These are phyloP conservation scores for Euclidia mi DNA, from an alignment of 2,888 invertebrate genomes.

Conservation along the genomic window DNA sequence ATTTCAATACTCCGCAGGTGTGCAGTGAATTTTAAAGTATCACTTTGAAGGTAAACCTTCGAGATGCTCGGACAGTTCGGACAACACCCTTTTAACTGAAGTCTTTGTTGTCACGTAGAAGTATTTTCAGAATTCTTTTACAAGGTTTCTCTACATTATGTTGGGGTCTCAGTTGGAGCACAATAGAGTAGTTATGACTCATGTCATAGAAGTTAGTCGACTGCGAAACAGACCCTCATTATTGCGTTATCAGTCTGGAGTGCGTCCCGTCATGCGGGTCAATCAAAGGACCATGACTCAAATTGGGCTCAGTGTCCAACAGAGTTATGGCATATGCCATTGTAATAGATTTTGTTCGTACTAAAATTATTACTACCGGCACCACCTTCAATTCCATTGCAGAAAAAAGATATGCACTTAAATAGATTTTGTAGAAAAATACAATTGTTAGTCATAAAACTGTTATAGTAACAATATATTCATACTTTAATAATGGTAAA, in stretches of 20 bases:
- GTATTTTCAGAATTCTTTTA: slow-evolving; percentile 42
- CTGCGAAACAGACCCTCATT: slow-evolving; percentile 55
- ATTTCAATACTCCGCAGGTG: slow-evolving; percentile 17
- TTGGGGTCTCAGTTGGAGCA: slow-evolving; percentile 28
- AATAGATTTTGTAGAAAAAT: too few species aligned
- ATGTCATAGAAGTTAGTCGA: slow-evolving; percentile 52
- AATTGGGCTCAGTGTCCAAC: too few species aligned
- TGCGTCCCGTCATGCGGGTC: slow-evolving; percentile 45
- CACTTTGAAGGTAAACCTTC: slow-evolving; percentile 29
- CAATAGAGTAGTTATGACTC: slow-evolving; percentile 50
- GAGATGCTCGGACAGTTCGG: slow-evolving; percentile 27
- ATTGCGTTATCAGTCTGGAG: slow-evolving; percentile 59
- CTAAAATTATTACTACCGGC: too few species aligned
- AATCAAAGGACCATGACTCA: too few species aligned
- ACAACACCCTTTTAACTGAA: slow-evolving; percentile 41
- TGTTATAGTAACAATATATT: too few species aligned
- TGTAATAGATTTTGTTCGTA: too few species aligned
- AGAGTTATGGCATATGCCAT: too few species aligned
- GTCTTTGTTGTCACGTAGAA: slow-evolving; percentile 44
- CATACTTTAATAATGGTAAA: too few species aligned
- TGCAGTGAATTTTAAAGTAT: slow-evolving; percentile 27
- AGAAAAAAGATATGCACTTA: too few species aligned
- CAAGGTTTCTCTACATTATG: slow-evolving; percentile 25
- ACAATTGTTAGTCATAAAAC: too few species aligned
- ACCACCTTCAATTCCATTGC: too few species aligned